These are phyloP conservation scores for Gobiocypris rarus DNA, from an alignment of 2,113 vertebrate species.

Conservation along the genomic window DNA sequence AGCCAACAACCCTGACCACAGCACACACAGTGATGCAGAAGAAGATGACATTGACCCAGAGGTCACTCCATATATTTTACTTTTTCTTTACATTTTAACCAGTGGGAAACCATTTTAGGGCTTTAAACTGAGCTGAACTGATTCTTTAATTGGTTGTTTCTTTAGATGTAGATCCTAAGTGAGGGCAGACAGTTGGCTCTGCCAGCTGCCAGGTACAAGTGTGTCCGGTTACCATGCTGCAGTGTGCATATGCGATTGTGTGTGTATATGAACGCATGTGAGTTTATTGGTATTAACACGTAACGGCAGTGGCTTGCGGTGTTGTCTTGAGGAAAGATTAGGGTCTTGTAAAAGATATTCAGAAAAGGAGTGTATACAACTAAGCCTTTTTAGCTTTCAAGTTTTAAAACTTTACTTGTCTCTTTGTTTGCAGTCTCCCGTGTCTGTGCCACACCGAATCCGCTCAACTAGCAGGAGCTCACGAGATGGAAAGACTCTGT, in stretches of 20 bases:
- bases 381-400: neutral
- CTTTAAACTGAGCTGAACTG: constrained; percentile 1
- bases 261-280: constrained; percentile 46
- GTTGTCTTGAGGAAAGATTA: constrained; percentile 16
- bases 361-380: neutral
- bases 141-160: constrained; percentile 45
- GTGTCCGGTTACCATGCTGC: constrained; percentile 47
- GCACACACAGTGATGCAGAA: constrained; percentile 90
- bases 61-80: constrained; percentile 57
- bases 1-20: constrained; percentile 96
- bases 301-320: constrained; percentile 41
- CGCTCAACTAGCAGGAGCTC: constrained; percentile 93
- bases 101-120: neutral
- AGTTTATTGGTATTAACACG: constrained; percentile 8
- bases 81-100: constrained; percentile 23
- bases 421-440: constrained; percentile 84
- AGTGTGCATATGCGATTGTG: constrained; percentile 33
- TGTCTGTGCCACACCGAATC: constrained; percentile 93
- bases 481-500: constrained; percentile 95
- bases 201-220: constrained; percentile 78
- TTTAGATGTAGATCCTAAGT: constrained; percentile 44
- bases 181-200: constrained; percentile 72
- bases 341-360: neutral
- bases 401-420: neutral
- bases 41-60: constrained; percentile 96